Percentiles rank a stretch among this genome's conserved stretches.
phyloP scores from a whole-genome alignment of 2,888 invertebrate genomes.

The Drosophila neonasuta region DNA sequence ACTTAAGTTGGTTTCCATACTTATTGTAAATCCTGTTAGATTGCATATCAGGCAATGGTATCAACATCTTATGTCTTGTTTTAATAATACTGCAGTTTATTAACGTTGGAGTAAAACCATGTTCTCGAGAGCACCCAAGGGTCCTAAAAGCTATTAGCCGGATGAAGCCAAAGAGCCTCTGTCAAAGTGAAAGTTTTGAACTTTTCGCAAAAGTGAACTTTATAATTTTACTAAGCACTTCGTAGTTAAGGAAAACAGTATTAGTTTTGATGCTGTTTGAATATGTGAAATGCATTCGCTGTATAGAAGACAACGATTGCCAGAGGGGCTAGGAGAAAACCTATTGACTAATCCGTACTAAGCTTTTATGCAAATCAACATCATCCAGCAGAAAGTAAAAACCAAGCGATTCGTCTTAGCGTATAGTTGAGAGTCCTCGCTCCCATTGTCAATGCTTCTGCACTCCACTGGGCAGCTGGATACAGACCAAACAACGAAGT shows the following conservation, averaged over 20 bases:
- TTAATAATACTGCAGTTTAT: neutral
- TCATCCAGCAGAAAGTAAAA: slow-evolving; percentile 70
- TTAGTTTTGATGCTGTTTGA: slow-evolving; percentile 41
- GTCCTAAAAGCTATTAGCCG: slow-evolving; percentile 46
- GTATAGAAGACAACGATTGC: slow-evolving; percentile 53
- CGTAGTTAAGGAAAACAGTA: too few relatives aligned
- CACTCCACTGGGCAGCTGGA: slow-evolving; percentile 43
- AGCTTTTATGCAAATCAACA: slow-evolving; percentile 60
- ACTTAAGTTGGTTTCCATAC: neutral
- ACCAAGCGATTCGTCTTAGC: slow-evolving; percentile 74
- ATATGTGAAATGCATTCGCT: slow-evolving; percentile 73
- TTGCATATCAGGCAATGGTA: too few relatives aligned
- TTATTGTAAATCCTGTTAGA: too few relatives aligned
- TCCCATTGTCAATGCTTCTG: slow-evolving; percentile 35
- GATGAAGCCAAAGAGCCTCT: slow-evolving; percentile 36
- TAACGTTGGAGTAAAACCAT: neutral
- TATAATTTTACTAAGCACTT: too few relatives aligned
- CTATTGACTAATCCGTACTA: slow-evolving; percentile 61
- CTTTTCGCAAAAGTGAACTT: too few relatives aligned
- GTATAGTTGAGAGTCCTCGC: slow-evolving; percentile 69
- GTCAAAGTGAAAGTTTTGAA: slow-evolving; percentile 47
- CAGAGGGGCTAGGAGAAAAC: slow-evolving; percentile 27
- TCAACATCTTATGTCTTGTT: too few relatives aligned
- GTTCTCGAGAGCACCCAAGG: slow-evolving; percentile 38
- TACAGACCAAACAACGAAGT: slow-evolving; percentile 64